Base-by-base conservation (phyloP, 2,113 vertebrate genomes). In the Telmatochromis sp. region DNA sequence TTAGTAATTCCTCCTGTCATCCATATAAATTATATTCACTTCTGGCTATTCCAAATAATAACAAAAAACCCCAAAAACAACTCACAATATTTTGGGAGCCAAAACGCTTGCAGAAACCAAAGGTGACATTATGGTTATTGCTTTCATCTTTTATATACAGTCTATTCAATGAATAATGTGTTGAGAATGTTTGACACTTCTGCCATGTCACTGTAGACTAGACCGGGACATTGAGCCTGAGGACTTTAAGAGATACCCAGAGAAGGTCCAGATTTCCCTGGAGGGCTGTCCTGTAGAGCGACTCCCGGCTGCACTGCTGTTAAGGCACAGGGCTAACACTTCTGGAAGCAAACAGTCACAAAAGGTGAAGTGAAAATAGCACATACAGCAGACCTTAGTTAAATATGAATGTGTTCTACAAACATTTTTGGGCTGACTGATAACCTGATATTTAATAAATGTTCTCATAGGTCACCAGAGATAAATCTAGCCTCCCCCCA, bases 191-290 rank as follows among this genome's bases (percentile, higher is more conserved):
- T 47, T 81, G 15, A 50, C 15, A 78, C 10, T n/a, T 26, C 40
- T 80, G 21, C 42, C 17, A 9, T 55, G 71, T 58, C 83, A 50
- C 45, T 92, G 33, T 65, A 99, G 99, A 94, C 88, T 97, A 92
- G 98, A 98, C 86, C 97, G 95, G 94, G 98, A 99, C 89, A 97
- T 99, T 89, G 98, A 99, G 89, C 97, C 98, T 0, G 99, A 99
- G 93, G 98, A 99, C 94, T 99, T 99, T 92, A 98, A 99, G 93
- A 97, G 92, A 81, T 99, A 99, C 82, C 81, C 96, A 31, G 97
- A 98, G 86, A 99, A 98, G 68, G 95, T 98, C 58, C 96, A 98
- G 21, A 89, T 96, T 5, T 98, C 97, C 26, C 96, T 99, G 31
- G 97, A 98, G 89, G 98, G 98, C 87, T 99, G 99, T 84, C 98